Base-by-base conservation (phyloP, 1,140 invertebrate species). In the Aphelenchoides fujianensis region DNA sequence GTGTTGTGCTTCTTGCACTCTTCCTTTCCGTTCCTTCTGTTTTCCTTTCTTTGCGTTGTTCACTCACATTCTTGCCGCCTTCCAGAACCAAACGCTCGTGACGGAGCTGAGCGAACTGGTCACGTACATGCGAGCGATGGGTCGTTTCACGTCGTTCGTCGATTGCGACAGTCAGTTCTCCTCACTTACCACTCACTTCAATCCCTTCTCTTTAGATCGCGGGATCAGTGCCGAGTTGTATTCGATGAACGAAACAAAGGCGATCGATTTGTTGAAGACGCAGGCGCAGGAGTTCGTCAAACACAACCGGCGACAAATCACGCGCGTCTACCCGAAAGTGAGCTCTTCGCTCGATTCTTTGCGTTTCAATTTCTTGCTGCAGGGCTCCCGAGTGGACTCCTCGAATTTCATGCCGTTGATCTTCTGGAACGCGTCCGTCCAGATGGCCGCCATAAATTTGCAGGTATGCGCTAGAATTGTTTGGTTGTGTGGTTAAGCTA, bases 401-500 rank as follows among this genome's bases (percentile, higher is more conserved):
- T 55, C 48, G 48, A 78, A 78, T 34, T 78, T 76, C 59, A 79
- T 78, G 77, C 76, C 76, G 12, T 28, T 76, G 23, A 75, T 77
- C 3, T 78, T 76, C 52, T 76, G 75, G n/a, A 97, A 98, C 85
- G 94, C 94, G 2, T 96, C 96, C 0, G 98, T 95, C 85, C 97
- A 99, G 84, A 98, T 98, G 95, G 95, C 98, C 19, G 96, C 97
- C 0, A 88, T 99, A 19, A 99, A 99, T 88, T 98, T 98, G 87
- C 96, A 99, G 36, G 73, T 74, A 0, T 66, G 70, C 23, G 74
- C 61, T n/a, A n/a, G n/a, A n/a, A n/a, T n/a, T n/a, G n/a, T n/a
- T n/a, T n/a, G n/a, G n/a, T n/a, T n/a, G n/a, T n/a, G n/a, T n/a
- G n/a, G n/a, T n/a, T n/a, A n/a, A n/a, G n/a, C n/a, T n/a, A n/a